Base-by-base conservation (phyloP, 92 coral and sea anemone species). In the Chrysogorgia sp. region DNA sequence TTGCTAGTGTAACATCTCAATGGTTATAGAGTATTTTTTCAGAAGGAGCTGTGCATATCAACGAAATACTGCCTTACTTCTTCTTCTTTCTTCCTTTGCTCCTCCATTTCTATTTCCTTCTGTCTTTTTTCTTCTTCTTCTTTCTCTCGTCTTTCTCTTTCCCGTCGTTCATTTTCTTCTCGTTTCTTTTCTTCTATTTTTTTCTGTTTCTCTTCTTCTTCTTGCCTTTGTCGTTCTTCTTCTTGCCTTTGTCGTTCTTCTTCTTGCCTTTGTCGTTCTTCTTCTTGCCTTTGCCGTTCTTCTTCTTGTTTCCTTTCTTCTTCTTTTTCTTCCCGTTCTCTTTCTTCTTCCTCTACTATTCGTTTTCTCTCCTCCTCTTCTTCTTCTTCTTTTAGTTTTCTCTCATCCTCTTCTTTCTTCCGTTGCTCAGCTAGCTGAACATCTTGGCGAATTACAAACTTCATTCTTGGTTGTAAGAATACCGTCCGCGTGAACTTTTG, bases 371-470 rank as follows among this genome's bases (percentile, higher is more conserved):
- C 60, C 43, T 67, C 49, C 66, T 85, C 79, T 41, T 86, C 77
- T 76, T 79, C 83, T n/a, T 74, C 82, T 41, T 77, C 40, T 26
- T 29, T 24, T 68, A 34, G 19, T 48, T 29, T 68, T 19, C 87
- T 45, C 60, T 80, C 71, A 74, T 79, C 88, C 47, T 84, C 65
- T 61, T 86, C 83, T 65, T 56, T 57, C 40, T 26, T 43, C 30
- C 86, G 32, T 24, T 30, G 5, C 55, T 78, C 41, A 23, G 75
- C 59, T 64, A 17, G 3, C 45, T 50, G 52, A 23, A 33, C 17
- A 65, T 78, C 79, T 58, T 83, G 31, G 63, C 35, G 48, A 65
- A 68, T 34, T 21, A 68, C 75, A 7, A 68, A 68, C 58, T 25
- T 43, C 12, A 68, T 68, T 28, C 75, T 43, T n/a, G 75, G 75